phyloP scores from a whole-genome alignment of 2,113 vertebrate genomes.

The Brienomyrus brachyistius region DNA sequence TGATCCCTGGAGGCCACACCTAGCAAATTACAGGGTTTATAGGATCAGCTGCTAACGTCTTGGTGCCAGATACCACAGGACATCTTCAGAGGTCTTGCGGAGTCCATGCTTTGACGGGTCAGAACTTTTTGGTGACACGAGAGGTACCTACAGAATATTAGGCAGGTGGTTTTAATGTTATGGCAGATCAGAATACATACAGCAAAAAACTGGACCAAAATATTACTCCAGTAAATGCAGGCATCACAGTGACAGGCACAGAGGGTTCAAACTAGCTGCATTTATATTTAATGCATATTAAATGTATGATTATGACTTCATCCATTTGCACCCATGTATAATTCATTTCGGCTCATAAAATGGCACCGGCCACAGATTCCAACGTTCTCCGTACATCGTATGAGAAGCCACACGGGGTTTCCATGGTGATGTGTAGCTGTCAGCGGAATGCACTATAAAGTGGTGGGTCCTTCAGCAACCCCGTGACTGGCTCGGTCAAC shows the following conservation, averaged over 20 bases:
- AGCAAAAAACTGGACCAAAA: neutral
- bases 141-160: neutral
- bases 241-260: slow-evolving; percentile 29
- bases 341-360: slow-evolving; percentile 51
- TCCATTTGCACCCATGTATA: slow-evolving; percentile 57
- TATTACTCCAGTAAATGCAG: slow-evolving; percentile 26
- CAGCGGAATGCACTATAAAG: slow-evolving; percentile 50
- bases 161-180: neutral
- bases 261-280: slow-evolving; percentile 31
- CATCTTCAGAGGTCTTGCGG: neutral
- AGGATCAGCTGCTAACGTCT: neutral
- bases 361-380: slow-evolving; percentile 42
- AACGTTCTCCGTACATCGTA: slow-evolving; percentile 32
- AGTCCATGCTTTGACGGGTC: neutral
- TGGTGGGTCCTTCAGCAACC: slow-evolving; percentile 39
- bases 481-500: slow-evolving; percentile 52
- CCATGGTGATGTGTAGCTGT: slow-evolving; percentile 39
- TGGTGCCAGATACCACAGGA: neutral
- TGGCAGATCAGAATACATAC: slow-evolving; percentile 29
- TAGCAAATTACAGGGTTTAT: neutral
- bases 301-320: slow-evolving; percentile 52
- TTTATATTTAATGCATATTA: slow-evolving; percentile 54
- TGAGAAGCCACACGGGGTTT: slow-evolving; percentile 41
- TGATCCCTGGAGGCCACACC: neutral
- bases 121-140: neutral